A percentile compares a stretch with the other conserved stretches of the same genome.
Evolutionary conservation across 2,113 vertebrate genomes (phyloP).

Genomic region (Sitta europaea): DNA sequence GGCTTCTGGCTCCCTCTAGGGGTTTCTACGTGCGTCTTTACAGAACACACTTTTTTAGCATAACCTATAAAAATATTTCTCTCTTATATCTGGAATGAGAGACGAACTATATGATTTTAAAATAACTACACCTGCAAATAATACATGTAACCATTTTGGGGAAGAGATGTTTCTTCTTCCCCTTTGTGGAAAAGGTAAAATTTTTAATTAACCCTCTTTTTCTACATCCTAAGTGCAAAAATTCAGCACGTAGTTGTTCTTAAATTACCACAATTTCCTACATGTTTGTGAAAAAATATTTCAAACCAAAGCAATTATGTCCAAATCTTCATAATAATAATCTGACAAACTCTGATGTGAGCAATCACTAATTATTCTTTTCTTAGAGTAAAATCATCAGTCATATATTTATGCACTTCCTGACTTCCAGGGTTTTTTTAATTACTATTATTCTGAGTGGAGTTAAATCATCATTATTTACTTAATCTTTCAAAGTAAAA

Average conservation of each 20-base stretch:
- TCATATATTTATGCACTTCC: not conserved
- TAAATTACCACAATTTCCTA: not conserved
- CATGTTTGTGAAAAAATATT: not conserved
- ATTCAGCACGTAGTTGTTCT: rapidly evolving
- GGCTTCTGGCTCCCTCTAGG: constrained; percentile 61
- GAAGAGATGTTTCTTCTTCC: not conserved
- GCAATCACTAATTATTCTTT: not conserved
- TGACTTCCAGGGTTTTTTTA: not conserved
- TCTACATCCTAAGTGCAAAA: not conserved
- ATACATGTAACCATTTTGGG: not conserved
- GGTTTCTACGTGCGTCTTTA: not conserved
- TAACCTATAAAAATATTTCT: not conserved
- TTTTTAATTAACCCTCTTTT: not conserved
- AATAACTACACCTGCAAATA: not conserved
- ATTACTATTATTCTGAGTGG: not conserved
- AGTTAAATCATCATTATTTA: not conserved
- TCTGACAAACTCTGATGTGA: not conserved
- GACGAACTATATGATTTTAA: not conserved
- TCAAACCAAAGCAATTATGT: not conserved
- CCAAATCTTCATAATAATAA: not conserved
- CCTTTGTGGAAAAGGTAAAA: not conserved
- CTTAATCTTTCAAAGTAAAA: not conserved
- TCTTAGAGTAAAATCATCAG: not conserved
- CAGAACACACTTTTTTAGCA: rapidly evolving
- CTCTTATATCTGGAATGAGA: not conserved